phyloP scores from a whole-genome alignment of 1,140 invertebrate species.

The Lasaia peninsularis region DNA sequence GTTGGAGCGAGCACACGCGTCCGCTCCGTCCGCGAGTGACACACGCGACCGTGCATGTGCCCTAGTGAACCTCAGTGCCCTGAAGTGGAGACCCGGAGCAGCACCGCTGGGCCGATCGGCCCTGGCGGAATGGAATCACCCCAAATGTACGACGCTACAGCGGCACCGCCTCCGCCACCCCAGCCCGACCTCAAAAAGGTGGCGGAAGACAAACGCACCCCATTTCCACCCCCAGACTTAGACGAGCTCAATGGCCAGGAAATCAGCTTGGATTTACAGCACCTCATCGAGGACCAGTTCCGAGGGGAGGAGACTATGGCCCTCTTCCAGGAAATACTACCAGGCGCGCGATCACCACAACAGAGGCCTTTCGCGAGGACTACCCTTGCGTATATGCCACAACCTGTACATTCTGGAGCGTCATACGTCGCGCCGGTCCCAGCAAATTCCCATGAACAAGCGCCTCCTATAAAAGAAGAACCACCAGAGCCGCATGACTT shows the following conservation, averaged over 20 bases:
- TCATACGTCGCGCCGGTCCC: slow-evolving; percentile 81
- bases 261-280: slow-evolving; percentile 91
- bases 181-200: slow-evolving; percentile 73
- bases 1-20: slow-evolving; percentile 51
- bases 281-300: slow-evolving; percentile 94
- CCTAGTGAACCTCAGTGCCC: slow-evolving; percentile 63
- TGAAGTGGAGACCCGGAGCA: slow-evolving; percentile 70
- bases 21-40: slow-evolving; percentile 37
- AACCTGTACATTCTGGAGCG: slow-evolving; percentile 90
- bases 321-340: slow-evolving; percentile 87
- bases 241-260: slow-evolving; percentile 92
- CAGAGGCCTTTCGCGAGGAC: slow-evolving; percentile 79
- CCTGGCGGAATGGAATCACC: slow-evolving; percentile 82
- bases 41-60: slow-evolving; percentile 57
- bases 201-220: slow-evolving; percentile 69
- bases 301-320: slow-evolving; percentile 83
- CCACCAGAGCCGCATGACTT: slow-evolving; percentile 87
- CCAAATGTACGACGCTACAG: slow-evolving; percentile 83
- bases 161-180: slow-evolving; percentile 73
- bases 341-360: slow-evolving; percentile 78
- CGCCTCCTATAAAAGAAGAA: slow-evolving; percentile 88
- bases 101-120: slow-evolving; percentile 66
- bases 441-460: slow-evolving; percentile 78
- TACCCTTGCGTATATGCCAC: slow-evolving; percentile 91
- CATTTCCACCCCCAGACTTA: slow-evolving; percentile 86